These are phyloP conservation scores for Margaritifera margaritifera DNA, from an alignment of 2,888 invertebrate genomes.

Conservation along the genomic window DNA sequence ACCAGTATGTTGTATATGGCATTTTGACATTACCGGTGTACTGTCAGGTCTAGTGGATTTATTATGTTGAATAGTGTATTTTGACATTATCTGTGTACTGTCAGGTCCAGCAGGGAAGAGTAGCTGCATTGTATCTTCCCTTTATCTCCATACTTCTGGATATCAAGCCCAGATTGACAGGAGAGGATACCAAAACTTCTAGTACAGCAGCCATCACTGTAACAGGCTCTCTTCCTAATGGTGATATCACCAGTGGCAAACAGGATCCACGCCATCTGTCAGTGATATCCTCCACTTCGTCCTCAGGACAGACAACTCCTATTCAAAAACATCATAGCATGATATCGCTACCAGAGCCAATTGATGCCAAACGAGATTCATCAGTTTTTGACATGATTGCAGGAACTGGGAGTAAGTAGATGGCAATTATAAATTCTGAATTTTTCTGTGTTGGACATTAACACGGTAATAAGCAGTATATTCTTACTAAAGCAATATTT, in stretches of 20 bases:
- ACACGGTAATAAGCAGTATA: no score
- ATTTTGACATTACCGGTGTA: no score
- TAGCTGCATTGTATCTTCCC: conserved; percentile 92
- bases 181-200: conserved; percentile 37
- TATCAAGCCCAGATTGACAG: conserved; percentile 83
- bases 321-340: conserved; percentile 36
- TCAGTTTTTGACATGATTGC: conserved; percentile 66
- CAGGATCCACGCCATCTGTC: conserved; percentile 22
- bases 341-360: conserved; percentile 25
- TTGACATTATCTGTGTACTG: conserved; percentile 12
- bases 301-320: conserved; percentile 29
- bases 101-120: conserved; percentile 83
- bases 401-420: conserved; percentile 50
- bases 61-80: no score
- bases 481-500: no score
- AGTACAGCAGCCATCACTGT: conserved; percentile 18
- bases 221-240: conserved; percentile 34
- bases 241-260: conserved; percentile 29
- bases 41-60: no score
- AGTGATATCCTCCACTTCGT: conserved; percentile 3
- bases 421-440: neutral
- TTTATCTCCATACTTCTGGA: conserved; percentile 91
- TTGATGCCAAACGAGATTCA: conserved; percentile 40
- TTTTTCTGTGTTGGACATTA: no score
- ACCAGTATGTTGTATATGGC: no score